These are phyloP conservation scores for Griposia aprilina DNA, from an alignment of 2,888 invertebrate genomes.

Conservation along the genomic window DNA sequence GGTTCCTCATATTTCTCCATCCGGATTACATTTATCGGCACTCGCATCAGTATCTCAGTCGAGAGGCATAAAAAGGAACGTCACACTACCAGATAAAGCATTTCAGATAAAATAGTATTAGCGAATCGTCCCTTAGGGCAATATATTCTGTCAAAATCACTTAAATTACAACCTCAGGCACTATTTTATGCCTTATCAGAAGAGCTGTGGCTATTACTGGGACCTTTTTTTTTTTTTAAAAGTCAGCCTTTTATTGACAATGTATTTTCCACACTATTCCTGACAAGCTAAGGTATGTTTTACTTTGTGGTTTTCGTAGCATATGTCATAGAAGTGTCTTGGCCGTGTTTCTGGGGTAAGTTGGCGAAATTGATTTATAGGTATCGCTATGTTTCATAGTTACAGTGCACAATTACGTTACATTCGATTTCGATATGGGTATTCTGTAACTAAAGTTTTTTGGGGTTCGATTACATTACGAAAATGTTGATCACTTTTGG, in stretches of 20 bases:
- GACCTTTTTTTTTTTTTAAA: constrained; percentile 64
- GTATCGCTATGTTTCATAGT: constrained; percentile 73
- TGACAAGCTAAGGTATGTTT: constrained; percentile 18
- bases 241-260: neutral
- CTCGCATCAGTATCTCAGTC: constrained; percentile 42
- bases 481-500: neutral
- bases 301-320: constrained; percentile 11
- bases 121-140: constrained; percentile 70
- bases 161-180: constrained; percentile 79
- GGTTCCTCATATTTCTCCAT: constrained; percentile 51
- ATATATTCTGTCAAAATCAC: constrained; percentile 80
- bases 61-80: constrained; percentile 59
- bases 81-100: constrained; percentile 65
- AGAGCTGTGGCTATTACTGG: constrained; percentile 69
- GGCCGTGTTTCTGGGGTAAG: constrained; percentile 58
- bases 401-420: constrained; percentile 69
- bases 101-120: constrained; percentile 73
- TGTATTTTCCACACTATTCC: constrained; percentile 22
- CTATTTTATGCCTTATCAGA: constrained; percentile 82
- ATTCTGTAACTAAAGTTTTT: constrained; percentile 26
- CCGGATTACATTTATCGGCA: constrained; percentile 54
- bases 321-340: constrained; percentile 66
- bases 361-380: constrained; percentile 81
- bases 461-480: neutral
- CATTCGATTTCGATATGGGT: constrained; percentile 37